A percentile compares a stretch with the other conserved stretches of the same genome.
phyloP scores from a whole-genome alignment of 2,797 vertebrate species.

The Buceros bicornis region DNA sequence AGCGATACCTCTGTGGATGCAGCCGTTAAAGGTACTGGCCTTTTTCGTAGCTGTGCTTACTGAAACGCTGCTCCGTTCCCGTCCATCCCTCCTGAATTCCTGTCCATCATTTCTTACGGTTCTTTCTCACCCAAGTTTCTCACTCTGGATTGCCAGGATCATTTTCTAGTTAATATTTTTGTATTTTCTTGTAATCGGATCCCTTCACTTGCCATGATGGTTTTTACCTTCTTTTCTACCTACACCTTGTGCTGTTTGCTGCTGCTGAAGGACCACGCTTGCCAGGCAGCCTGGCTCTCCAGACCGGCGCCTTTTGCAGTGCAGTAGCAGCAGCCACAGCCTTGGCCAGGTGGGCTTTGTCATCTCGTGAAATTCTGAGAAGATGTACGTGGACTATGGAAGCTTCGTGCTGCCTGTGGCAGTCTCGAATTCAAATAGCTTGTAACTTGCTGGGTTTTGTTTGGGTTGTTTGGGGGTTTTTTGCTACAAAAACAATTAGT shows the following conservation, averaged over 20 bases:
- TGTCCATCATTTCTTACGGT: background rate
- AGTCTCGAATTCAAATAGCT: background rate
- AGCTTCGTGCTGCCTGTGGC: background rate
- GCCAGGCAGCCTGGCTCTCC: background rate
- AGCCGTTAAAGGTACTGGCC: background rate
- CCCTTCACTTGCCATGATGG: background rate
- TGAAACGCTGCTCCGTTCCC: constrained; percentile 2
- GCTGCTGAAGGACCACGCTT: background rate
- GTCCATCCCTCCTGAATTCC: background rate
- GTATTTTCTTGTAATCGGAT: background rate
- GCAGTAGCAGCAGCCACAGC: background rate
- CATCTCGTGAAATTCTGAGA: background rate
- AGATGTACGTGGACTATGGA: background rate
- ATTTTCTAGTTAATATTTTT: background rate
- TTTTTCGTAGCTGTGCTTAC: background rate
- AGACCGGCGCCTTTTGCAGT: background rate
- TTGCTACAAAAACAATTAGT: background rate
- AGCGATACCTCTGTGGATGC: background rate
- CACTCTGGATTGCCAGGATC: background rate
- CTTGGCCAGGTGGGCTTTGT: background rate
- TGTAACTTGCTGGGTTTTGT: background rate
- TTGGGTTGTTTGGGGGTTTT: background rate
- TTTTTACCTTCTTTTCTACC: background rate
- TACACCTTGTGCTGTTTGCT: background rate
- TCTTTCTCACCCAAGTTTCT: background rate